A percentile compares a stretch with the other conserved stretches of the same genome.
These are phyloP conservation scores for Drosophila aldrichi DNA, from an alignment of 2,888 invertebrate species.

Conservation along the genomic window DNA sequence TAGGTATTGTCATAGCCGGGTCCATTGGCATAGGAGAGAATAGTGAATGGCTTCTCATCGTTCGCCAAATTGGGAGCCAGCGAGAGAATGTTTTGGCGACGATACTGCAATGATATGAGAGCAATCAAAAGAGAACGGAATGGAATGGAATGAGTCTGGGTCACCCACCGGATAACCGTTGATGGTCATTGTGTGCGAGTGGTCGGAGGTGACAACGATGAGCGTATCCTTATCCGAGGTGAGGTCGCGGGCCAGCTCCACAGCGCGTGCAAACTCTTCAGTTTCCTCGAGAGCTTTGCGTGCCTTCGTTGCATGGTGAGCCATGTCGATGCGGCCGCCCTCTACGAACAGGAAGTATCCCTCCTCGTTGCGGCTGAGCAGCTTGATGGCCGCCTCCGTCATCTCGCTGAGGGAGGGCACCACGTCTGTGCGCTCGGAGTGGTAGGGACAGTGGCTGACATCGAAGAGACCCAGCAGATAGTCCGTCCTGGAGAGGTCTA, in stretches of 20 bases:
- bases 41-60: slow-evolving; percentile 88
- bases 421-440: slow-evolving; percentile 86
- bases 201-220: slow-evolving; percentile 92
- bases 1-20: slow-evolving; percentile 87
- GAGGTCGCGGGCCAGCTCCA: slow-evolving; percentile 87
- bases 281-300: slow-evolving; percentile 92
- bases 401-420: slow-evolving; percentile 89
- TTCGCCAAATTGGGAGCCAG: slow-evolving; percentile 86
- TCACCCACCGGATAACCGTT: slow-evolving; percentile 90
- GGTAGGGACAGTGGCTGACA: slow-evolving; percentile 87
- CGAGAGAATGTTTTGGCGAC: slow-evolving; percentile 86
- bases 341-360: slow-evolving; percentile 92
- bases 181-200: slow-evolving; percentile 91
- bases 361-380: slow-evolving; percentile 87
- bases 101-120: slow-evolving; percentile 42
- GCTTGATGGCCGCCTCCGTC: slow-evolving; percentile 88
- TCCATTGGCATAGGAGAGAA: slow-evolving; percentile 91
- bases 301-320: slow-evolving; percentile 88
- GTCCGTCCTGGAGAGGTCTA: slow-evolving; percentile 86
- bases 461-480: slow-evolving; percentile 87
- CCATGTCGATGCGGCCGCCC: slow-evolving; percentile 86
- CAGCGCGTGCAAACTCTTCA: slow-evolving; percentile 90
- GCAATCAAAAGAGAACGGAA: background rate
- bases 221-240: slow-evolving; percentile 90
- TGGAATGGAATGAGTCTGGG: no score